Evolutionary conservation across 2,888 invertebrate species (phyloP).

Genomic region (Magallana nippona): DNA sequence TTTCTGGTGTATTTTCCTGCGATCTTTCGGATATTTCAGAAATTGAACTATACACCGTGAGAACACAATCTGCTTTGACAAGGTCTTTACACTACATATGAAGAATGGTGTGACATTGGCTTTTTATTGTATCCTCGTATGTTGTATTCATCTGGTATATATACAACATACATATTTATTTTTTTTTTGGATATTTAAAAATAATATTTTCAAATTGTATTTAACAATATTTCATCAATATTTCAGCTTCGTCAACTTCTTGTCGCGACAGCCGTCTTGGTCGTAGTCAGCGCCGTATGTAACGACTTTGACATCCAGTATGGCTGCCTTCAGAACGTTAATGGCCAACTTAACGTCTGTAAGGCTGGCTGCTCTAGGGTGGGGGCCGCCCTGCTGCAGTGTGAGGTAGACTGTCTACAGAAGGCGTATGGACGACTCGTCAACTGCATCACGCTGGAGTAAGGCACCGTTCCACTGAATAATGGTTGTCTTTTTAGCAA

Average conservation of each 20-base stretch:
- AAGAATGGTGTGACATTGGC: too few species aligned
- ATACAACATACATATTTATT: too few species aligned
- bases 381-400: neutral
- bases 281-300: neutral
- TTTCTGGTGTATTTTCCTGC: too few species aligned
- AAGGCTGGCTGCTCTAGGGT: neutral
- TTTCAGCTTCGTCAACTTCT: neutral
- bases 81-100: too few species aligned
- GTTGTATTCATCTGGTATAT: too few species aligned
- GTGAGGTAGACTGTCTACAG: neutral
- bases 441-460: constrained; percentile 8
- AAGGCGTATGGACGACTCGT: neutral
- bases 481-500: neutral
- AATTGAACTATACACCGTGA: too few species aligned
- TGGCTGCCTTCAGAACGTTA: neutral
- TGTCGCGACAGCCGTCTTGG: neutral
- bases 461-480: neutral
- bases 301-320: constrained; percentile 8
- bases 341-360: neutral
- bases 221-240: neutral
- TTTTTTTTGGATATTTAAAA: too few species aligned
- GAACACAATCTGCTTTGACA: too few species aligned
- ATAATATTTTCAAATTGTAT: too few species aligned
- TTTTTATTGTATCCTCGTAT: too few species aligned
- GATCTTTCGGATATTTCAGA: too few species aligned